Percentiles rank a stretch among this genome's conserved stretches.
Evolutionary conservation across 1,140 invertebrate genomes (phyloP).

Genomic region (Lerema accius): DNA sequence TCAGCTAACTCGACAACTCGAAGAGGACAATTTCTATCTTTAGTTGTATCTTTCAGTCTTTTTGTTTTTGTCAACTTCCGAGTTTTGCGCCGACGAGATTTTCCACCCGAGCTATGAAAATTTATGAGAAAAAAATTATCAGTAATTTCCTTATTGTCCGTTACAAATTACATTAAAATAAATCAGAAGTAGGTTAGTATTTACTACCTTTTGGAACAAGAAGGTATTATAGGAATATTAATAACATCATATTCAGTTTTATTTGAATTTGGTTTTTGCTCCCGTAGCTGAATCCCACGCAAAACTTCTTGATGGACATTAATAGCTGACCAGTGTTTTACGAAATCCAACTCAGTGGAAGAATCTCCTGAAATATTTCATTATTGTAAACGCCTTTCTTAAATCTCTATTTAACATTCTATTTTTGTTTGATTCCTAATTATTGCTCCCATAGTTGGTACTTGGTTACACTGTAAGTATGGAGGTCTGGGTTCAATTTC

Average conservation of each 20-base stretch:
- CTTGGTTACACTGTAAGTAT: too few species aligned
- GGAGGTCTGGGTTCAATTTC: too few species aligned
- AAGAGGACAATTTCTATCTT: constrained; percentile 46
- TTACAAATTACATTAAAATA: too few species aligned
- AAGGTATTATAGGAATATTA: constrained; percentile 16
- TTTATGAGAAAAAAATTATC: too few species aligned
- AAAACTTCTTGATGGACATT: constrained; percentile 44
- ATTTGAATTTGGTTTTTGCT: constrained; percentile 39
- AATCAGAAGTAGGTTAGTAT: too few species aligned
- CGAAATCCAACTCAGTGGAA: constrained; percentile 30
- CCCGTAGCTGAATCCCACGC: constrained; percentile 42
- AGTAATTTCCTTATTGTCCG: too few species aligned
- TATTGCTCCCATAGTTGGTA: too few species aligned
- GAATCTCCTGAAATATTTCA: constrained; percentile 6
- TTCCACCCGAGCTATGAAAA: neutral
- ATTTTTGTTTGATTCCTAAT: too few species aligned
- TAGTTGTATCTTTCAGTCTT: constrained; percentile 11
- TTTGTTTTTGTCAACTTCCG: constrained; percentile 15
- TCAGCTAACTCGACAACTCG: constrained; percentile 61
- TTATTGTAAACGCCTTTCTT: too few species aligned
- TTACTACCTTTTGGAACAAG: constrained; percentile 35
- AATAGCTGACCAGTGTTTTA: constrained; percentile 29
- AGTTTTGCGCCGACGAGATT: neutral
- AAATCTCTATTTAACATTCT: too few species aligned
- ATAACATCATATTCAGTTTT: constrained; percentile 24